Conservation (phyloP, 2,113 vertebrate genomes). For the Macaca mulatta region DNA sequence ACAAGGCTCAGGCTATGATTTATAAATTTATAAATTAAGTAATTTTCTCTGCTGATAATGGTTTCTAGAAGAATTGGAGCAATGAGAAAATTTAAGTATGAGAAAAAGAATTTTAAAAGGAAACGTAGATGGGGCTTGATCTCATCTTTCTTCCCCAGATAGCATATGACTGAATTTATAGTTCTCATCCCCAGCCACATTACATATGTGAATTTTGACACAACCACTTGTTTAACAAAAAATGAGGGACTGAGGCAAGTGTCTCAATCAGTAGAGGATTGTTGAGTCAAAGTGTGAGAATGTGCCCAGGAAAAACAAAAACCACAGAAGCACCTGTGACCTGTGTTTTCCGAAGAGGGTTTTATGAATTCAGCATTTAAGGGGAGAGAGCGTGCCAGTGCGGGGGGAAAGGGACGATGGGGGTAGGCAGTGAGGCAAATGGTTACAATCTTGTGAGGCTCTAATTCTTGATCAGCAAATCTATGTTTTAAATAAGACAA, state of each 20-base stretch:
- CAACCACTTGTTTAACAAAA: background rate
- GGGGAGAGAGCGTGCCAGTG: too few species aligned
- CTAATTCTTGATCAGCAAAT: too few species aligned
- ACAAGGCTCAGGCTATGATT: constrained; percentile 61
- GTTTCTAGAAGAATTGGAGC: constrained; percentile 32
- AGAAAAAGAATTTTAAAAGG: background rate
- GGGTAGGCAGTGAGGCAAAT: too few species aligned
- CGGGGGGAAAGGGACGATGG: accelerated
- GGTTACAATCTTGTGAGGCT: too few species aligned
- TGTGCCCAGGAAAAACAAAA: too few species aligned
- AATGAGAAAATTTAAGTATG: background rate
- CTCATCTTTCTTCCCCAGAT: background rate
- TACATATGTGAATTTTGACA: background rate
- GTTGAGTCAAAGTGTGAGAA: too few species aligned
- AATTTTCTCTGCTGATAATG: constrained; percentile 6
- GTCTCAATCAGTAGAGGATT: too few species aligned
- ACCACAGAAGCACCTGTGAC: too few species aligned
- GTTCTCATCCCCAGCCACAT: background rate
- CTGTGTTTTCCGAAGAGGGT: too few species aligned
- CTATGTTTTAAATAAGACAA: too few species aligned
- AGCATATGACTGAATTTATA: background rate
- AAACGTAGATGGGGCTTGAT: background rate
- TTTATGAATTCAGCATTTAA: too few species aligned
- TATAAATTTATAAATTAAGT: constrained; percentile 66
- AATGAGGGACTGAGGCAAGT: too few species aligned